Evolutionary conservation across 1,140 invertebrate genomes (phyloP).

Genomic region (Drosophila takahashii): DNA sequence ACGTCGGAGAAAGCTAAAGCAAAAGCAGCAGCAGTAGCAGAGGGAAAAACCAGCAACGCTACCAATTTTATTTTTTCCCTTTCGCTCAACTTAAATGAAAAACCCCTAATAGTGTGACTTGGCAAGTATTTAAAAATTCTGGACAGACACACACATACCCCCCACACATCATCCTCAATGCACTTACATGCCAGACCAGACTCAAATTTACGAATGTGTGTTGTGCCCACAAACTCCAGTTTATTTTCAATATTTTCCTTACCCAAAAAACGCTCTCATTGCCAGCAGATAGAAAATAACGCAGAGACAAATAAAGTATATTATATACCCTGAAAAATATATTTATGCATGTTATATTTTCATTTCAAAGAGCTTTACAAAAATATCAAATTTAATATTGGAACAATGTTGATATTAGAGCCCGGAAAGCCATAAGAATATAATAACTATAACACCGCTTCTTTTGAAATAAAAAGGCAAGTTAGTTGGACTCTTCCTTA

Average conservation of each 20-base stretch:
- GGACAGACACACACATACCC: constrained; percentile 25
- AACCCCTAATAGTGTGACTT: constrained; percentile 66
- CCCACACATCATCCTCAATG: constrained; percentile 17
- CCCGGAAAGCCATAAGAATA: too few relatives aligned
- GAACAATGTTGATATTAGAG: too few relatives aligned
- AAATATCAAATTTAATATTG: too few relatives aligned
- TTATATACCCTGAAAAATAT: not conserved
- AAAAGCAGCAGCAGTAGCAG: not conserved
- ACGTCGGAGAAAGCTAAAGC: constrained; percentile 27
- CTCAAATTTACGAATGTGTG: constrained; percentile 38
- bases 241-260: constrained; percentile 78
- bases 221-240: constrained; percentile 33
- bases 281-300: constrained; percentile 26
- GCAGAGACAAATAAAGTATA: not conserved
- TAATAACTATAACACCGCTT: too few relatives aligned
- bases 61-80: constrained; percentile 34
- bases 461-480: too few relatives aligned
- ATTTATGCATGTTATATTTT: too few relatives aligned
- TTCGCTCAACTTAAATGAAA: constrained; percentile 52
- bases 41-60: constrained; percentile 54
- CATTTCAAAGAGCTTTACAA: too few relatives aligned
- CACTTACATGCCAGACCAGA: constrained; percentile 50
- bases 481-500: not conserved
- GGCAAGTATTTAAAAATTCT: constrained; percentile 76
- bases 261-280: constrained; percentile 58